phyloP scores from a whole-genome alignment of 2,888 invertebrate genomes.

The Charanyca ferruginea region DNA sequence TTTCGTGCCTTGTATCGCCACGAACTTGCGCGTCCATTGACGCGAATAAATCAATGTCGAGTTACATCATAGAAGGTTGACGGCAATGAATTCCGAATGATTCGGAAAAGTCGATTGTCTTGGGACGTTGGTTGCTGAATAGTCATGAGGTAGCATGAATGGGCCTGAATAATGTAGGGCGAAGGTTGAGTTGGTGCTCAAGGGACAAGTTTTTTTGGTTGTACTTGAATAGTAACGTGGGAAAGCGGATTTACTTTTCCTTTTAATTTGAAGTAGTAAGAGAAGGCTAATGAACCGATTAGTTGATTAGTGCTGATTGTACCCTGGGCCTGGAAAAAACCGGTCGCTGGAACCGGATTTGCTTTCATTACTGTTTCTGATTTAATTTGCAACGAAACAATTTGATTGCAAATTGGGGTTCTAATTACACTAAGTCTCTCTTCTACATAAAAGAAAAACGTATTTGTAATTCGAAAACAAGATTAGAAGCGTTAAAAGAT shows the following conservation, averaged over 20 bases:
- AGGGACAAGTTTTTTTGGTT: conserved; percentile 55
- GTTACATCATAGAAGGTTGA: conserved; percentile 58
- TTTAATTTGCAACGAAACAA: conserved; percentile 7
- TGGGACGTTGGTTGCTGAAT: conserved; percentile 68
- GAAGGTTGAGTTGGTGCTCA: conserved; percentile 58
- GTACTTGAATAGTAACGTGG: conserved; percentile 47
- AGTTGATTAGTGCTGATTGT: conserved; percentile 18
- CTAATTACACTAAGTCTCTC: background rate
- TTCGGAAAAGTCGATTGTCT: conserved; percentile 62
- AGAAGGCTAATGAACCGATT: conserved; percentile 24
- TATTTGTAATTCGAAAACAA: conserved; percentile 2
- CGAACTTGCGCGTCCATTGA: conserved; percentile 62
- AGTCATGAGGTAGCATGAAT: conserved; percentile 72
- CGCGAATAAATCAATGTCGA: conserved; percentile 61
- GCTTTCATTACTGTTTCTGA: conserved; percentile 2
- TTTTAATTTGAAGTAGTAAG: conserved; percentile 42
- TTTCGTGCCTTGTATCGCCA: conserved; percentile 69
- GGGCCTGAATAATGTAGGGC: conserved; percentile 63
- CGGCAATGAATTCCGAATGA: conserved; percentile 64
- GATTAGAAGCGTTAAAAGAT: conserved; percentile 12
- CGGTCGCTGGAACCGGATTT: background rate
- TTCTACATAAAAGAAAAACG: conserved; percentile 2
- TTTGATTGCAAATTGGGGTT: background rate
- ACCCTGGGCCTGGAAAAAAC: background rate
- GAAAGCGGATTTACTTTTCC: conserved; percentile 46